phyloP scores from a whole-genome alignment of 1,140 invertebrate species.

The Neodiprion fabricii region DNA sequence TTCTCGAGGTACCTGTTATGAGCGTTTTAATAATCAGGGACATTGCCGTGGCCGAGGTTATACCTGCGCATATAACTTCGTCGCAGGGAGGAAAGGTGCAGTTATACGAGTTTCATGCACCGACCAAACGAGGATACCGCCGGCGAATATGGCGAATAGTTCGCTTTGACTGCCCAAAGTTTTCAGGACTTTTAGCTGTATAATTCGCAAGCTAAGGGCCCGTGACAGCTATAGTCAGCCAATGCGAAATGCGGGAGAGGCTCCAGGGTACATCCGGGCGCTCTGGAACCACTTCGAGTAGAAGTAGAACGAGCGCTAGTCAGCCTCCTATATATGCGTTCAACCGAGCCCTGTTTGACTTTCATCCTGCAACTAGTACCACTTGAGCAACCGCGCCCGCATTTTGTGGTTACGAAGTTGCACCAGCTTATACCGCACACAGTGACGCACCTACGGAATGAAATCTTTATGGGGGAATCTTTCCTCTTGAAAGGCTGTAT shows the following conservation, averaged over 20 bases:
- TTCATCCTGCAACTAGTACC: not conserved
- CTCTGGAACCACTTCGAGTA: not conserved
- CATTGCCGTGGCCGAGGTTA: not conserved
- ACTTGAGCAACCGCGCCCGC: not conserved
- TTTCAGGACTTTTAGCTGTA: too few species aligned
- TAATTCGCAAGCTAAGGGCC: too few species aligned
- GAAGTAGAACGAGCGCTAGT: not conserved
- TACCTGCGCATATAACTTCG: not conserved
- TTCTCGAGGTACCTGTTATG: not conserved
- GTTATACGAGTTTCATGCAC: not conserved
- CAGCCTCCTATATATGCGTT: not conserved
- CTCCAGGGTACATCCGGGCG: not conserved
- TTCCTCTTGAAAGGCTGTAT: too few species aligned
- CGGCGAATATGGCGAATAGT: too few species aligned
- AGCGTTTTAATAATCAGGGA: constrained; percentile 7
- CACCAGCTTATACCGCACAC: not conserved
- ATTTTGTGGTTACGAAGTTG: constrained; percentile 4
- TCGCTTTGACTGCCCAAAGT: too few species aligned
- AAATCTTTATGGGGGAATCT: too few species aligned
- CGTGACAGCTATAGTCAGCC: not conserved
- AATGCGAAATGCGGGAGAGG: not conserved
- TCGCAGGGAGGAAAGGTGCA: not conserved
- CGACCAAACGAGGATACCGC: not conserved
- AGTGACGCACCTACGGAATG: too few species aligned
- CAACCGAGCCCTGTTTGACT: not conserved